Percentiles rank a stretch among this genome's conserved stretches.
phyloP scores from a whole-genome alignment of 2,797 vertebrate species.

The Acanthurus tractus region DNA sequence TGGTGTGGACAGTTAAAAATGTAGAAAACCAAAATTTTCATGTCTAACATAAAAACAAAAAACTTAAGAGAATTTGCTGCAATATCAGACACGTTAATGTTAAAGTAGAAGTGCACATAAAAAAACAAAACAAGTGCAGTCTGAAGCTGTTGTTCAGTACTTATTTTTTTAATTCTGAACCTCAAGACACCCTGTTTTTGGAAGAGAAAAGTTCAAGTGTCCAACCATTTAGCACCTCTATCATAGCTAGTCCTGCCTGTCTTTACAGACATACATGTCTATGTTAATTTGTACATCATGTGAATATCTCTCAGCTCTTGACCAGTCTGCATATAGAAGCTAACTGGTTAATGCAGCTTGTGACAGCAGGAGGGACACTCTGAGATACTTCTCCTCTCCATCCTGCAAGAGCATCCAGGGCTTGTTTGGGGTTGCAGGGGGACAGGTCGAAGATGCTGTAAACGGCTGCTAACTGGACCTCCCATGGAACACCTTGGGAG shows the following conservation, averaged over 20 bases:
- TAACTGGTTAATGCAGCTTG: conserved; percentile 88
- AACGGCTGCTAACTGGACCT: conserved; percentile 92
- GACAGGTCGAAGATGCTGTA: conserved; percentile 93
- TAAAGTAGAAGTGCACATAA: conserved; percentile 41
- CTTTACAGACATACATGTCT: conserved; percentile 16
- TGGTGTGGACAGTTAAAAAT: conserved; percentile 14
- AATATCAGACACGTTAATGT: not conserved
- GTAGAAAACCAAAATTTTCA: not conserved
- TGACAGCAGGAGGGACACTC: conserved; percentile 86
- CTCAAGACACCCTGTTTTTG: not conserved
- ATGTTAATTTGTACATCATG: conserved; percentile 4
- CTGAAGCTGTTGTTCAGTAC: not conserved
- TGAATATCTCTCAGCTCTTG: conserved; percentile 45
- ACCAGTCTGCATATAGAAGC: conserved; percentile 82
- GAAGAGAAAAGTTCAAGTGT: not conserved
- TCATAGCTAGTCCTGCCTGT: not conserved
- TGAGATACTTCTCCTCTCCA: conserved; percentile 86
- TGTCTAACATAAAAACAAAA: conserved; percentile 3
- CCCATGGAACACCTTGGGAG: conserved; percentile 91
- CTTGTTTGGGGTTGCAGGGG: conserved; percentile 90
- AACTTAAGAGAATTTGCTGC: conserved; percentile 8
- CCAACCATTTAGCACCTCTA: not conserved
- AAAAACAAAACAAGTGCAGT: conserved; percentile 4
- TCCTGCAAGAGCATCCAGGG: conserved; percentile 85
- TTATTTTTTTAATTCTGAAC: not conserved